These are phyloP conservation scores for Drosophila meridiana DNA, from an alignment of 2,888 invertebrate species.

Conservation along the genomic window DNA sequence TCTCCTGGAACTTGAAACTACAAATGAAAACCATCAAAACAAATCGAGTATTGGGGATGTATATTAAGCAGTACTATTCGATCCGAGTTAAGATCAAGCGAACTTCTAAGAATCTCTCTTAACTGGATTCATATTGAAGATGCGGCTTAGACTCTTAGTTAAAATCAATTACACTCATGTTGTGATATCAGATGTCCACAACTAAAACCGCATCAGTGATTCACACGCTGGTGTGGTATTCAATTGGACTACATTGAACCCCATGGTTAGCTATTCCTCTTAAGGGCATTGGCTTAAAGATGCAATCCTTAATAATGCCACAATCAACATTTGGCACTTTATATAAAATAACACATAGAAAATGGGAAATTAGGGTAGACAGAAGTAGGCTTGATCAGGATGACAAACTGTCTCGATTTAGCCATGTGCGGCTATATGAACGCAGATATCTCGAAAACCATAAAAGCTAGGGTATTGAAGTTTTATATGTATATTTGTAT, in stretches of 20 bases:
- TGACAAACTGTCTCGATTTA: no score
- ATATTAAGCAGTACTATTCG: not conserved
- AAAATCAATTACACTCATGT: not conserved
- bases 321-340: not conserved
- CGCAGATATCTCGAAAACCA: no score
- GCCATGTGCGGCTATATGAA: no score
- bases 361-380: no score
- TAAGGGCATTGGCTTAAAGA: not conserved
- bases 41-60: not conserved
- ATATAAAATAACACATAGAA: not conserved
- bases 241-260: conserved; percentile 15
- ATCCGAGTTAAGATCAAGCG: conserved; percentile 50
- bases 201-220: not conserved
- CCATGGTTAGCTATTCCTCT: conserved; percentile 1
- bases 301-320: not conserved
- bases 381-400: no score
- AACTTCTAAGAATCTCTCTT: conserved; percentile 23
- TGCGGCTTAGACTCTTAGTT: not conserved
- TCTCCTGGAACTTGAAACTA: conserved; percentile 65
- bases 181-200: not conserved
- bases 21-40: conserved; percentile 18
- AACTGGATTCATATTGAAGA: not conserved
- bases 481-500: no score
- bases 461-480: no score
- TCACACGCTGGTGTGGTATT: not conserved